These are phyloP conservation scores for Sminthurinus aureus DNA, from an alignment of 2,888 invertebrate genomes.

Conservation along the genomic window DNA sequence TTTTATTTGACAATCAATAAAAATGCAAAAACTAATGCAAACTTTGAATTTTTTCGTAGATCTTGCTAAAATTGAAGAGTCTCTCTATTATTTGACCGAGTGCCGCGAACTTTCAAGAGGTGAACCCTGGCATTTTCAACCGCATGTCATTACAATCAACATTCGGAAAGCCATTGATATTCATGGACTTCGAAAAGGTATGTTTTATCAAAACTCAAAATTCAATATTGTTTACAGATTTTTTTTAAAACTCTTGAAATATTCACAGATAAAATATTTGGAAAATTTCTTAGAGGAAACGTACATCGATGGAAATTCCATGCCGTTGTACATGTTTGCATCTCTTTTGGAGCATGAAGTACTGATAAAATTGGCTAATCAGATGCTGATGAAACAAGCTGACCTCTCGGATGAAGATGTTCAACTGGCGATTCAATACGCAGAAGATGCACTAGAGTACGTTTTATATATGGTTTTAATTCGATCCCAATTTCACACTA, in stretches of 20 bases:
- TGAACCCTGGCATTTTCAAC: constrained; percentile 51
- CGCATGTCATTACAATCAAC: constrained; percentile 46
- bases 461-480: background rate
- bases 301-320: constrained; percentile 50
- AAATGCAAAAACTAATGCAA: background rate
- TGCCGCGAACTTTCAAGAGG: constrained; percentile 50
- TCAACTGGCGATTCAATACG: constrained; percentile 51
- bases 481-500: background rate
- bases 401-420: constrained; percentile 53
- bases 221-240: no score
- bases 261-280: no score
- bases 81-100: constrained; percentile 50
- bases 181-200: constrained; percentile 45
- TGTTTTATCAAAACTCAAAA: background rate
- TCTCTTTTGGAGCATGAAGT: constrained; percentile 55
- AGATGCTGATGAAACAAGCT: constrained; percentile 51
- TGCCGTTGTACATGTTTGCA: constrained; percentile 54
- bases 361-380: constrained; percentile 52
- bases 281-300: constrained; percentile 38
- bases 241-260: no score
- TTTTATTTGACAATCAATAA: background rate
- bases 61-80: constrained; percentile 37
- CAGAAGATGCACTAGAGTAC: constrained; percentile 53
- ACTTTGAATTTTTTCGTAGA: background rate
- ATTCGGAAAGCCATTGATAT: constrained; percentile 50